Evolutionary conservation across 2,888 invertebrate species (phyloP).

Genomic region (Acheta domesticus): DNA sequence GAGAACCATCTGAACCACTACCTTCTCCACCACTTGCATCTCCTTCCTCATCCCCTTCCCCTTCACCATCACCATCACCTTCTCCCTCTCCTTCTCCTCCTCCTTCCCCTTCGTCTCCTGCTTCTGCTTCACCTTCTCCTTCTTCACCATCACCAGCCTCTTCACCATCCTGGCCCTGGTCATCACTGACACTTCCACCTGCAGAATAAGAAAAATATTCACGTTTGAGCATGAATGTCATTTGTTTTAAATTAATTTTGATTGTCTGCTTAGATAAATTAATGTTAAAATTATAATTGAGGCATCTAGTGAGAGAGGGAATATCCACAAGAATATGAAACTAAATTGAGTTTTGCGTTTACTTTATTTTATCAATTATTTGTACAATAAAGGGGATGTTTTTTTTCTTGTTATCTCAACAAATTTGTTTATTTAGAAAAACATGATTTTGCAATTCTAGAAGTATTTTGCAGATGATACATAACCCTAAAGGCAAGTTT

Average conservation of each 20-base stretch:
- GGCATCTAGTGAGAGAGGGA: too few species aligned
- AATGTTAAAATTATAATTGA: conserved; percentile 18
- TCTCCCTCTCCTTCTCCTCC: not conserved
- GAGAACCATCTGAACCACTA: conserved; percentile 31
- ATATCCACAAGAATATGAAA: too few species aligned
- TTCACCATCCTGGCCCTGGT: conserved; percentile 33
- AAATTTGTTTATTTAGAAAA: too few species aligned
- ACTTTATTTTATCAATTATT: too few species aligned
- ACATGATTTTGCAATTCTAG: too few species aligned
- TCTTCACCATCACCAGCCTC: not conserved
- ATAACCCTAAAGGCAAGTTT: too few species aligned
- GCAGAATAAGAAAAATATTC: conserved; percentile 23
- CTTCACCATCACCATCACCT: not conserved
- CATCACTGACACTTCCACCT: conserved; percentile 38
- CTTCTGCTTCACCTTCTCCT: conserved; percentile 29
- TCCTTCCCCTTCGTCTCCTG: conserved; percentile 21
- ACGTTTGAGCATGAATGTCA: not conserved
- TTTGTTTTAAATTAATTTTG: not conserved
- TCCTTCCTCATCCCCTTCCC: conserved; percentile 37
- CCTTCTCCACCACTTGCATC: conserved; percentile 30
- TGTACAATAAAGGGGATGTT: too few species aligned
- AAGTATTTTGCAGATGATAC: too few species aligned
- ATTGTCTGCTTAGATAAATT: not conserved
- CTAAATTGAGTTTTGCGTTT: too few species aligned
- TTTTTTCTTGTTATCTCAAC: too few species aligned